Evolutionary conservation across 2,888 invertebrate species (phyloP), one percentile per base, ranked within the genome.

Genomic region (Polylopha cassiicola): DNA sequence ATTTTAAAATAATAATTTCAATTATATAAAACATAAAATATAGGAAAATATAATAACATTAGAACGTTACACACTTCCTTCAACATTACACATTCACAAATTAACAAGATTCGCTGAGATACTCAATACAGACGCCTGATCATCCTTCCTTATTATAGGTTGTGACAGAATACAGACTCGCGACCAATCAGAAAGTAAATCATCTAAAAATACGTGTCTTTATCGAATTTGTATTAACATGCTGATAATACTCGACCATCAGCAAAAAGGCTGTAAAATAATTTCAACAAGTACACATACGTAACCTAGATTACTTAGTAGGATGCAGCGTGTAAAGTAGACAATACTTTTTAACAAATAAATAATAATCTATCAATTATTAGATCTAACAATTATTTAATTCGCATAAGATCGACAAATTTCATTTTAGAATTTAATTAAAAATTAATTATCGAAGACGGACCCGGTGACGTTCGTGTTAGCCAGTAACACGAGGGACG

Each of bases 281-380:
- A 62, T 61, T 61, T 65, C 54, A 71, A 64, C 76, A 76, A 74
- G 73, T 73, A 79, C n/a, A n/a, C n/a, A n/a, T 71, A 55, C 56
- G 62, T 65, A 65, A 58, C 67, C 55, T 61, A 41, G 55, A 55
- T 46, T 49, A 51, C 56, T 61, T 56, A 58, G 59, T 49, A 54
- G 58, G 58, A 64, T 55, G 59, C 47, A 53, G 53, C 56, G 65
- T 63, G 61, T 57, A 69, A 72, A 72, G 62, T 70, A 70, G 55
- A 64, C 49, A 59, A 65, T 70, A 69, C 61, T 62, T 61, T 60
- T 59, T 66, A 66, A 64, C 60, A 67, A 76, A 78, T 69, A 73
- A 80, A 73, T 63, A 59, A 50, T 51, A 69, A 59, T 63, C 64
- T 70, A 71, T 55, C 52, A 55, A 65, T 39, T 66, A 60, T 63